These are phyloP conservation scores for Zygothrica quintamaculata DNA, from an alignment of 2,888 invertebrate species.

Conservation along the genomic window DNA sequence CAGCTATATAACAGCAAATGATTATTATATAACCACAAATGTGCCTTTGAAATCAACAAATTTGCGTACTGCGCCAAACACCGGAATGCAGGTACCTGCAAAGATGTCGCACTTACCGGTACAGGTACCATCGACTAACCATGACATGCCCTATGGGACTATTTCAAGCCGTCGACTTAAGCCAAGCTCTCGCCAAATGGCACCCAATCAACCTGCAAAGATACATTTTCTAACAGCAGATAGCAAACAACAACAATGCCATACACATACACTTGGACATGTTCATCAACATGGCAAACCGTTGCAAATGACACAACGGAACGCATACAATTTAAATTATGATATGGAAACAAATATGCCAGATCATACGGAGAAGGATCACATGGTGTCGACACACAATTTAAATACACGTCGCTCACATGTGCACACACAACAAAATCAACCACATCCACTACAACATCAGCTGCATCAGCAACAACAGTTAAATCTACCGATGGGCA, in stretches of 20 bases:
- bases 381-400: conserved; percentile 10
- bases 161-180: conserved; percentile 49
- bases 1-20: conserved; percentile 66
- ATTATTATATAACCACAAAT: conserved; percentile 69
- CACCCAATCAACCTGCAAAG: conserved; percentile 33
- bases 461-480: conserved; percentile 68
- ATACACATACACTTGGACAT: conserved; percentile 31
- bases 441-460: conserved; percentile 56
- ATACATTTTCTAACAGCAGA: conserved; percentile 45
- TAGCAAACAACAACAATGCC: conserved; percentile 15
- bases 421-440: conserved; percentile 29
- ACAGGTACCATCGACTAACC: conserved; percentile 18
- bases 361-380: conserved; percentile 57
- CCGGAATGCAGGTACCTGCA: conserved; percentile 9
- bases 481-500: conserved; percentile 9
- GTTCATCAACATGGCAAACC: conserved; percentile 31
- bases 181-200: conserved; percentile 43
- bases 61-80: conserved; percentile 37
- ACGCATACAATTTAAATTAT: conserved; percentile 20
- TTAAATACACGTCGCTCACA: conserved; percentile 24
- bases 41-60: conserved; percentile 55
- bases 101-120: conserved; percentile 26
- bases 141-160: conserved; percentile 40
- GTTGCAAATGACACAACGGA: conserved; percentile 46
- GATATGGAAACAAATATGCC: conserved; percentile 31